Base-by-base conservation (phyloP, 2,113 vertebrate genomes). In the Sorex fumeus region DNA sequence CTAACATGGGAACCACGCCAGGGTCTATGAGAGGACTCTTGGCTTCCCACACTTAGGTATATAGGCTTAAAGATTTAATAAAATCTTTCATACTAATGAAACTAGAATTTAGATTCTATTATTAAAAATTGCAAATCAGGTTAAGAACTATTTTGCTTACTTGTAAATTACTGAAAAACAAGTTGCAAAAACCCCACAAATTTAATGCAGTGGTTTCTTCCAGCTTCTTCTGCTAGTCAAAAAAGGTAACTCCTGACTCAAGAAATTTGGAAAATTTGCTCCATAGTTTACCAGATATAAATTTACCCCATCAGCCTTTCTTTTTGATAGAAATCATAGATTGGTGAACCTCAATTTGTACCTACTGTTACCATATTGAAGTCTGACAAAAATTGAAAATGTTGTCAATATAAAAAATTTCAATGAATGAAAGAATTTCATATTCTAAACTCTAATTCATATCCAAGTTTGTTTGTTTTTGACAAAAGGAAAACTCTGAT, bases 121-220 rank as follows among this genome's bases (percentile, higher is more conserved):
- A 84, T 32, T 7, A 84, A 16, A 64, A 84, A 45, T 27, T 40
- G 78, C 6, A 60, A 74, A 91, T 25, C 2, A 79, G 50, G 10
- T 23, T 85, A 34, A 77, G 7, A 90, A 93, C 72, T 57, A 77
- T 77, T 87, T 47, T 91, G 7, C 0, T 74, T 57, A 78, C 74
- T 88, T 93, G 27, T 60, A 89, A 80, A 71, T 2, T n/a, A 93
- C 64, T 62, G 25, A 92, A 84, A 84, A 64, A 69, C 43, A 67
- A 43, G 79, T 15, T 75, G 30, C 74, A 45, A 36, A 75, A 28
- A 74, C 4, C 5, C 6, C 27, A 9, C 2, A 71, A n/a, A 36
- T 62, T 53, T 62, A 84, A 12, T 81, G 19, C 21, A 67, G 62
- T 45, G 36, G 80, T 88, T 30, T 1, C 2, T 91, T 87, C 5